Conservation (phyloP, 2,888 invertebrate species). For the Adela reaumurella region DNA sequence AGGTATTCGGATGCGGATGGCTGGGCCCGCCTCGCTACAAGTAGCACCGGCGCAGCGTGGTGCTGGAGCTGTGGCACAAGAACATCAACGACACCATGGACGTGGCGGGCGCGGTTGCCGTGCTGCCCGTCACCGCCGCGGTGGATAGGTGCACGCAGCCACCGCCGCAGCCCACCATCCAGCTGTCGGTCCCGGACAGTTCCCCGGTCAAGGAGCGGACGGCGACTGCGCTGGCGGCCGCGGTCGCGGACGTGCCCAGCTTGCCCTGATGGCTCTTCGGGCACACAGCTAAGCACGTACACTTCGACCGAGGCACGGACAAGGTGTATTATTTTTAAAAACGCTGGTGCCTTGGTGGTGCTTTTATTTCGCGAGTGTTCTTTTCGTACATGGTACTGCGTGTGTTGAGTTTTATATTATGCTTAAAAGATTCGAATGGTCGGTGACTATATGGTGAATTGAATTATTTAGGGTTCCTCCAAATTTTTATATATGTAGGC, state of each 20-base stretch:
- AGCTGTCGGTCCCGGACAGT: background rate
- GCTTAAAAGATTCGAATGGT: too few species aligned
- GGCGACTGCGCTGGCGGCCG: too few species aligned
- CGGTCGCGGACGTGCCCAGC: conserved; percentile 8
- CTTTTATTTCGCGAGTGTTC: background rate
- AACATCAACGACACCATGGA: conserved; percentile 55
- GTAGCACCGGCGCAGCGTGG: conserved; percentile 60
- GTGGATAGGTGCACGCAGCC: conserved; percentile 10
- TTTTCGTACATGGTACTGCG: too few species aligned
- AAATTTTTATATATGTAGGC: too few species aligned
- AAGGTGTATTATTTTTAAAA: conserved; percentile 40
- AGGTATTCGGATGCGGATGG: conserved; percentile 69
- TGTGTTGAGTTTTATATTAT: too few species aligned
- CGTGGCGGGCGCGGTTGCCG: conserved; percentile 45
- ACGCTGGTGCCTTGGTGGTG: background rate
- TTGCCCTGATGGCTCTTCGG: conserved; percentile 44
- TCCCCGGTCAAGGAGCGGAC: background rate
- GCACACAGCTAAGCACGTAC: conserved; percentile 45
- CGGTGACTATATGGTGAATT: too few species aligned
- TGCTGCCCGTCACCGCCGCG: conserved; percentile 30
- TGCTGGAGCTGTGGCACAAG: conserved; percentile 54
- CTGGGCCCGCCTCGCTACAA: conserved; percentile 62
- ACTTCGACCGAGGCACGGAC: conserved; percentile 37
- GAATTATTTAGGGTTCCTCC: too few species aligned
- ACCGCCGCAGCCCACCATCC: background rate